Base-by-base conservation (phyloP, 2,113 vertebrate genomes). In the Pyrgilauda ruficollis region DNA sequence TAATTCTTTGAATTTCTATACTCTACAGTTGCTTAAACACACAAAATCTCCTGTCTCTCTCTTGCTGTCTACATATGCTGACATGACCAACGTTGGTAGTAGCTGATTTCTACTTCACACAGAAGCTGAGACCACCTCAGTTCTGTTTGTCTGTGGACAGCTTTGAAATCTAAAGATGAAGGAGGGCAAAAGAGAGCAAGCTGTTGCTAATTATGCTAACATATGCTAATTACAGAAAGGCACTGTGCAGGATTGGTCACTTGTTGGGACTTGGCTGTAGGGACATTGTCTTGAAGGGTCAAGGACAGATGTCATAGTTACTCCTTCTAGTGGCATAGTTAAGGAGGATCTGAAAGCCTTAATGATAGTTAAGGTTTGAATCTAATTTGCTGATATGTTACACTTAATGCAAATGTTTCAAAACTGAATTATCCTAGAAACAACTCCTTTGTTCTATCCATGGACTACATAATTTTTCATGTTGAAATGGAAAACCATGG, bases 81-180 rank as follows among this genome's bases (percentile, higher is more conserved):
- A 52, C 22, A 33, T 24, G 43, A 61, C 7, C 83, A 62, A 20
- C 2, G 4, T 0, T 1, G 15, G 15, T 23, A 84, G 70, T 85
- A 92, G 31, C 23, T 90, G 70, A 50, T 62, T 75, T 84, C 68
- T 77, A 30, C 46, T 68, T 85, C 78, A 68, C 26, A 17, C 5
- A 68, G 64, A 31, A 87, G 33, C 39, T 67, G 41, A 94, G 49
- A 44, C 22, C 53, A 37, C 56, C n/a, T 73, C 66, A 46, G 11
- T 37, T 17, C 41, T 86, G 31, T 30, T 70, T 87, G 23, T 49
- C 56, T 76, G 46, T 61, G 37, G 44, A 78, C 31, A 83, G 17
- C 26, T 90, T 92, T 93, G 73, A 95, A 89, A 89, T 70, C 61
- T 74, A 78, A 88, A 90, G 30, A 83, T 69, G 31, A 69, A 83